Evolutionary conservation across 2,797 vertebrate genomes (phyloP).

Genomic region (Chiroxiphia lanceolata): DNA sequence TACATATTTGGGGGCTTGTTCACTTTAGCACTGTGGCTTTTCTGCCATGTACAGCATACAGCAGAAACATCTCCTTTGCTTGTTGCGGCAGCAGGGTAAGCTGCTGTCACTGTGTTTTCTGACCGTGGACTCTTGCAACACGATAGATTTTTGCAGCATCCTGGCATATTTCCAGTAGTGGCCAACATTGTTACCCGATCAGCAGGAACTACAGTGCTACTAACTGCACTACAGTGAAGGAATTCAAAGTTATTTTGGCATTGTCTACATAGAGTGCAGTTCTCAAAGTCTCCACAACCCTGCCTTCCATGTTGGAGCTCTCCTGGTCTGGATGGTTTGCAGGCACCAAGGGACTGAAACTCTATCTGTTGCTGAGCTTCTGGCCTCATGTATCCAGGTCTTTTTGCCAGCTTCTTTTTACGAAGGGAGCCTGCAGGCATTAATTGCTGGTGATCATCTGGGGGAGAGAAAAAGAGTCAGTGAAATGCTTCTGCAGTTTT

Average conservation of each 20-base stretch:
- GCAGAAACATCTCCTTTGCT: background rate
- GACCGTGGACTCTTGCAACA: background rate
- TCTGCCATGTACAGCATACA: background rate
- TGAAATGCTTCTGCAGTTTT: background rate
- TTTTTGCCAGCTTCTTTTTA: conserved; percentile 77
- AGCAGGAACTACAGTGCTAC: background rate
- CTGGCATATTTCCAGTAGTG: background rate
- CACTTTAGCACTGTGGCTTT: background rate
- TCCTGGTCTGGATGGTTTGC: background rate
- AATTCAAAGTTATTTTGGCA: background rate
- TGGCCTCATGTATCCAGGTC: conserved; percentile 83
- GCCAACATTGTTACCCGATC: background rate
- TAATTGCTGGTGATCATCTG: conserved; percentile 62
- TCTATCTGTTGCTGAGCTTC: conserved; percentile 59
- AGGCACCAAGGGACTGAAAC: background rate
- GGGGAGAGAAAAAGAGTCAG: background rate
- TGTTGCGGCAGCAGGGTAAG: background rate
- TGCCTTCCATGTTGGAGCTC: background rate
- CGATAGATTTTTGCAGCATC: background rate
- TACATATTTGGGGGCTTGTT: background rate
- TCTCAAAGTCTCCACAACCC: background rate
- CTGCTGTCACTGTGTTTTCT: background rate
- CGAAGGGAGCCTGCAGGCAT: conserved; percentile 36
- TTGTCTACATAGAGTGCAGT: background rate
- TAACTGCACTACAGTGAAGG: background rate